These are phyloP conservation scores for Notothenia coriiceps DNA, from an alignment of 2,113 vertebrate species.

Conservation along the genomic window DNA sequence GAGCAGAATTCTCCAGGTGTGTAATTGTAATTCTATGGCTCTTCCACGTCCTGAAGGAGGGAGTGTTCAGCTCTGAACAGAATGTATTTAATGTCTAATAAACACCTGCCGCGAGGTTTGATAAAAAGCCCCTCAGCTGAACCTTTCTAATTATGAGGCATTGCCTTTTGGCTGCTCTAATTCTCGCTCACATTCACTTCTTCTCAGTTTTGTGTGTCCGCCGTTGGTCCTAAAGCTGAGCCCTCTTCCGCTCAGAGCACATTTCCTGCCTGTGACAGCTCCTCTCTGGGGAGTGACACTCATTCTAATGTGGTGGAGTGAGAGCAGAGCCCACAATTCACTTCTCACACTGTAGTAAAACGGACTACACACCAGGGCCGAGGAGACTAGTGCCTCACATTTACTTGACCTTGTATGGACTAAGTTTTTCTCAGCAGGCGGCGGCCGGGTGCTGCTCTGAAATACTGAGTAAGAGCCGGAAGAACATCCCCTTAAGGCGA, in stretches of 20 bases:
- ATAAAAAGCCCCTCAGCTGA: conserved; percentile 47
- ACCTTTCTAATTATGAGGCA: conserved; percentile 58
- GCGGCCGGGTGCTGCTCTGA: conserved; percentile 18
- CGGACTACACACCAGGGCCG: conserved; percentile 59
- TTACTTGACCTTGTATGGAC: conserved; percentile 84
- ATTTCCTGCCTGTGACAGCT: conserved; percentile 86
- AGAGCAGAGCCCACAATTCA: conserved; percentile 81
- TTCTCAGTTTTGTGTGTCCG: conserved; percentile 71
- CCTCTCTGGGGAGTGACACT: conserved; percentile 86
- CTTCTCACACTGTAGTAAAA: conserved; percentile 74
- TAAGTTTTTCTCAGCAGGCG: conserved; percentile 77
- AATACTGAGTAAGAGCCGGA: conserved; percentile 30
- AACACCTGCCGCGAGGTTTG: conserved; percentile 55
- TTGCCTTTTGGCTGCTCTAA: conserved; percentile 19
- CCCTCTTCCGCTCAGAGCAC: conserved; percentile 54
- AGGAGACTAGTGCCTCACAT: conserved; percentile 81
- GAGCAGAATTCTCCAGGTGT: conserved; percentile 74
- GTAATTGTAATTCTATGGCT: conserved; percentile 76
- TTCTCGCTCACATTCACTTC: conserved; percentile 50
- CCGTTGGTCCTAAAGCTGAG: conserved; percentile 34
- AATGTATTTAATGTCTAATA: conserved; percentile 68
- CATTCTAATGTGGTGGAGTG: conserved; percentile 84
- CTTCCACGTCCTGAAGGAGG: conserved; percentile 51
- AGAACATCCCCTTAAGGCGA: conserved; percentile 22
- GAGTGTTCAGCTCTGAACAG: conserved; percentile 63